Percentiles rank a stretch among this genome's conserved stretches.
Conservation (phyloP, 2,113 vertebrate genomes). For the Psilopogon haemacephalus region DNA sequence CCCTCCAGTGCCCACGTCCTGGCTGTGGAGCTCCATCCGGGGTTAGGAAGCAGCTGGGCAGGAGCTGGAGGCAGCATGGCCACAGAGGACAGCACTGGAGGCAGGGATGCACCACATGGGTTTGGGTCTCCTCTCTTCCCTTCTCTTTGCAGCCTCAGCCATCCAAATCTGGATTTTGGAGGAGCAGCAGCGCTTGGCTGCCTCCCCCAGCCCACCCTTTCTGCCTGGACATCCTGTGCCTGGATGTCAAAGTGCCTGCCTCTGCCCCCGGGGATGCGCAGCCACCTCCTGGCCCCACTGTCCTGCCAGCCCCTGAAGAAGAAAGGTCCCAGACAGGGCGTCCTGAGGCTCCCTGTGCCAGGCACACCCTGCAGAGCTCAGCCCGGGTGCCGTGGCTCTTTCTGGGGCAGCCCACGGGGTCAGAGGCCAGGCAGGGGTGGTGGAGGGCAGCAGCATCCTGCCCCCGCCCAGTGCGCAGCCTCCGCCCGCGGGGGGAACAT, state of each 20-base stretch:
- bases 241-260: too few species aligned
- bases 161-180: neutral
- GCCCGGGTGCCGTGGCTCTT: neutral
- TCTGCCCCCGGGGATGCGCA: neutral
- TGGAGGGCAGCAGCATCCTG: neutral
- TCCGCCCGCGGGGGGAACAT: fast-evolving
- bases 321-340: neutral
- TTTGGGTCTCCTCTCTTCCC: neutral
- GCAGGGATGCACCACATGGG: neutral
- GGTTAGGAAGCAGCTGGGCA: neutral
- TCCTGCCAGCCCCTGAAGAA: neutral
- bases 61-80: neutral
- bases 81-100: neutral
- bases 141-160: neutral
- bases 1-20: neutral
- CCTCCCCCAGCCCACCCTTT: neutral
- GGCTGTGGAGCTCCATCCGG: neutral
- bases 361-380: neutral
- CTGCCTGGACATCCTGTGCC: neutral
- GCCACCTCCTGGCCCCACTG: neutral
- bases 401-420: neutral
- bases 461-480: fast-evolving
- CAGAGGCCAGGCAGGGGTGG: neutral
- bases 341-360: fast-evolving
- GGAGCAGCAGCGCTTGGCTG: neutral